Evolutionary conservation across 2,113 vertebrate genomes (phyloP).

Genomic region (Mugil cephalus): DNA sequence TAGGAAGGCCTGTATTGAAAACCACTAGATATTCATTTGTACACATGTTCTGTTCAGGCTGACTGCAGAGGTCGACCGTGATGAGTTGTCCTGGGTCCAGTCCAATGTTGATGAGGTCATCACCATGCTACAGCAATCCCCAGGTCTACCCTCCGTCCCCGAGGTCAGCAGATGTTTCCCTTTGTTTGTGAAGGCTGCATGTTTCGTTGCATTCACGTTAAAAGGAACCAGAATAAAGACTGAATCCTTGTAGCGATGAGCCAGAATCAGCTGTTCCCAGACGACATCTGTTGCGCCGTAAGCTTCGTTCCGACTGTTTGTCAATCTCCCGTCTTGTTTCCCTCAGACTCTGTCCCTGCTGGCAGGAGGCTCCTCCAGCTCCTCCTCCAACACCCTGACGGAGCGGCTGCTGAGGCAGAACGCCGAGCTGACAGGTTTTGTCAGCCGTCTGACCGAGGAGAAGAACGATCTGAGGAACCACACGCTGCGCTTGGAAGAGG

Average conservation of each 20-base stretch:
- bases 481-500: constrained; percentile 90
- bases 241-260: background rate
- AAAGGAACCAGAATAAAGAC: background rate
- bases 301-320: constrained; percentile 7
- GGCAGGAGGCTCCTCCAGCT: constrained; percentile 79
- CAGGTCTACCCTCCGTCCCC: constrained; percentile 74
- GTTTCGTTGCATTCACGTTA: background rate
- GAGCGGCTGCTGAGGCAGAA: constrained; percentile 94
- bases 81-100: constrained; percentile 87
- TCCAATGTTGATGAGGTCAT: constrained; percentile 88
- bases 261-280: background rate
- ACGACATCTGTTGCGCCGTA: background rate
- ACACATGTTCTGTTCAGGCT: constrained; percentile 74
- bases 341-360: constrained; percentile 75
- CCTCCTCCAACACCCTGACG: constrained; percentile 85
- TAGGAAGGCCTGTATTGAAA: background rate
- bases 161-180: constrained; percentile 78
- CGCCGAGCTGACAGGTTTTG: constrained; percentile 92
- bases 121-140: constrained; percentile 86
- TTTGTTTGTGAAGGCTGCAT: background rate
- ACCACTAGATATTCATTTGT: background rate
- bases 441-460: constrained; percentile 94
- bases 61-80: constrained; percentile 86
- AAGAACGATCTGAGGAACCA: constrained; percentile 94
- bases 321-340: background rate